These are phyloP conservation scores for Clusia tigrina DNA, from an alignment of 2,888 invertebrate species.

Conservation along the genomic window DNA sequence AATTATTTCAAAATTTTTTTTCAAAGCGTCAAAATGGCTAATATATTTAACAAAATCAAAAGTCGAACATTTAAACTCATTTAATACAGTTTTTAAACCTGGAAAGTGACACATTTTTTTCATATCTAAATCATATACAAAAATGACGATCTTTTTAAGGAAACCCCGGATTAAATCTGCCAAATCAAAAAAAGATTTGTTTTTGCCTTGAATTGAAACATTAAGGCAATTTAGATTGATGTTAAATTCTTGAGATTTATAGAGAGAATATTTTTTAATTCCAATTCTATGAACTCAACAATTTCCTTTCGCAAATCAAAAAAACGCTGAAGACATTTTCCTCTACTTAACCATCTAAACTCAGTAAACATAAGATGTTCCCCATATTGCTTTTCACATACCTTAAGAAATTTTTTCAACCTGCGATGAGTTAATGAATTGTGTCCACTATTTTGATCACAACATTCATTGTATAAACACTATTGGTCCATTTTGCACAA, in stretches of 20 bases:
- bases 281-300: no score
- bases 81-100: constrained; percentile 3
- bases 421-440: constrained; percentile 15
- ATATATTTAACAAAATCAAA: background rate
- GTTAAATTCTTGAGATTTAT: background rate
- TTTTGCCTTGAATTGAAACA: constrained; percentile 6
- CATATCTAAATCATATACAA: constrained; percentile 5
- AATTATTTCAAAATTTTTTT: no score
- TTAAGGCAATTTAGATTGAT: constrained; percentile 13
- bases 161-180: constrained; percentile 9
- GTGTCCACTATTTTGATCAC: constrained; percentile 23
- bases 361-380: constrained; percentile 20
- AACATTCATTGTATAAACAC: constrained; percentile 23
- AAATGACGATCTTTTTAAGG: constrained; percentile 7
- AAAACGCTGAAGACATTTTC: constrained; percentile 15
- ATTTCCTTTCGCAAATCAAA: no score
- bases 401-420: constrained; percentile 9
- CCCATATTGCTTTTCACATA: constrained; percentile 12
- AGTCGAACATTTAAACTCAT: background rate
- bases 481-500: constrained; percentile 24
- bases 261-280: no score
- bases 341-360: constrained; percentile 21
- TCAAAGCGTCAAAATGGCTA: no score
- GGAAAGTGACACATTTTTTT: constrained; percentile 9
- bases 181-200: constrained; percentile 1